These are phyloP conservation scores for Oriolus oriolus DNA, from an alignment of 2,113 vertebrate genomes.

Conservation along the genomic window DNA sequence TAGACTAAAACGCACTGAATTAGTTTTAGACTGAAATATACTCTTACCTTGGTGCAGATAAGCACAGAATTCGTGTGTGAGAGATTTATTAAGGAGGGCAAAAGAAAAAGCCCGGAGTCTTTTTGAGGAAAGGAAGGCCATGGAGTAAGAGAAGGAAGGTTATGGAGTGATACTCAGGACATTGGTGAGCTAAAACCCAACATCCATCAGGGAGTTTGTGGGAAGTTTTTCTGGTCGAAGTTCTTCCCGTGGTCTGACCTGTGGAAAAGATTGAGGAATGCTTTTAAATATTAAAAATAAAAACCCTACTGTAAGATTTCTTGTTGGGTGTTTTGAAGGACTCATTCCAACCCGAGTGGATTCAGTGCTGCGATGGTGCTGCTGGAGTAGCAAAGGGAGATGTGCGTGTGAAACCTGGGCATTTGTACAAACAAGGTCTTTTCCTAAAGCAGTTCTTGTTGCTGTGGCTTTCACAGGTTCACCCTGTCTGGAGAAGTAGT, in stretches of 20 bases:
- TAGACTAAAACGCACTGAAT: not conserved
- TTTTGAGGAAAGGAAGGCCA: not conserved
- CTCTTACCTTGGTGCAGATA: not conserved
- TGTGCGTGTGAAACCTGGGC: not conserved
- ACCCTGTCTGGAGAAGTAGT: not conserved
- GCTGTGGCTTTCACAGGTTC: not conserved
- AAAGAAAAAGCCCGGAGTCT: not conserved
- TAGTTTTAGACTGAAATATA: not conserved
- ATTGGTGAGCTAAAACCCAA: not conserved
- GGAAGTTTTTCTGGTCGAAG: not conserved
- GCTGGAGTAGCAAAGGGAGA: not conserved
- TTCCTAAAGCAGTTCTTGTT: not conserved
- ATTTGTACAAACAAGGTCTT: not conserved
- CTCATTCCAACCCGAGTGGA: not conserved
- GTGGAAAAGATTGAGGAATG: not conserved
- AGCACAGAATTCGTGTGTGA: accelerated
- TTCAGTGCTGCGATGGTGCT: not conserved
- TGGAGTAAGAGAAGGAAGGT: not conserved
- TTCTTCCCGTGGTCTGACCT: not conserved
- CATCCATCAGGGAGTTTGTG: not conserved
- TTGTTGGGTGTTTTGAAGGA: not conserved
- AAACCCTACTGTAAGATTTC: not conserved
- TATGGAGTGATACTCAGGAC: not conserved
- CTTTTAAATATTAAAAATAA: not conserved
- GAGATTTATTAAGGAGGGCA: not conserved